Conservation (phyloP, 2,888 invertebrate genomes). For the Halictus quadricinctus region DNA sequence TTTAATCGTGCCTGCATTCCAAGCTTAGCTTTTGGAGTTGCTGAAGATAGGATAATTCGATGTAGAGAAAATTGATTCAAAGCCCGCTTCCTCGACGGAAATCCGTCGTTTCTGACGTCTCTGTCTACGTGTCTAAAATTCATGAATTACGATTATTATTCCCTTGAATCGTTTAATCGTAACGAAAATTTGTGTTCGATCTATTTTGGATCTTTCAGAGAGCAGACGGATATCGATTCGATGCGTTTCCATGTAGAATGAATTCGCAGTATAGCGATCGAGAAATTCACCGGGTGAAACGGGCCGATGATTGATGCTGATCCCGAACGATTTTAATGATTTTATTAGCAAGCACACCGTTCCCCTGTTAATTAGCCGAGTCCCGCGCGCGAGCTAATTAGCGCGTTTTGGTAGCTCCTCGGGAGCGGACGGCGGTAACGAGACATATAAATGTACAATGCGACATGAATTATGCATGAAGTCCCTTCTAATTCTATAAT, state of each 20-base stretch:
- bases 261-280: not conserved
- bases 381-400: constrained; percentile 43
- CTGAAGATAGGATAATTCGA: no score
- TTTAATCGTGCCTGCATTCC: not conserved
- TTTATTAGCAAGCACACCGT: constrained; percentile 32
- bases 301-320: constrained; percentile 23
- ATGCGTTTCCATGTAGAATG: not conserved
- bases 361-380: constrained; percentile 45
- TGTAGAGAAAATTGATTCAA: no score
- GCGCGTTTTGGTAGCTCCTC: constrained; percentile 40
- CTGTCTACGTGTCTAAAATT: no score
- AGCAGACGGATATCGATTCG: not conserved
- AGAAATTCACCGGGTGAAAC: not conserved
- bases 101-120: no score
- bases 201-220: not conserved
- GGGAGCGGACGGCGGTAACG: constrained; percentile 36
- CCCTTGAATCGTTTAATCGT: no score
- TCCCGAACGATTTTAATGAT: constrained; percentile 11
- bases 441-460: constrained; percentile 43
- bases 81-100: no score
- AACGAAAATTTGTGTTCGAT: no score
- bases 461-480: constrained; percentile 43
- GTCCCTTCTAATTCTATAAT: constrained; percentile 25
- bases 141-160: no score
- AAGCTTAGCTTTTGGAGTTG: not conserved